Conservation (phyloP, 2,797 vertebrate species). For the Siniperca obscura region DNA sequence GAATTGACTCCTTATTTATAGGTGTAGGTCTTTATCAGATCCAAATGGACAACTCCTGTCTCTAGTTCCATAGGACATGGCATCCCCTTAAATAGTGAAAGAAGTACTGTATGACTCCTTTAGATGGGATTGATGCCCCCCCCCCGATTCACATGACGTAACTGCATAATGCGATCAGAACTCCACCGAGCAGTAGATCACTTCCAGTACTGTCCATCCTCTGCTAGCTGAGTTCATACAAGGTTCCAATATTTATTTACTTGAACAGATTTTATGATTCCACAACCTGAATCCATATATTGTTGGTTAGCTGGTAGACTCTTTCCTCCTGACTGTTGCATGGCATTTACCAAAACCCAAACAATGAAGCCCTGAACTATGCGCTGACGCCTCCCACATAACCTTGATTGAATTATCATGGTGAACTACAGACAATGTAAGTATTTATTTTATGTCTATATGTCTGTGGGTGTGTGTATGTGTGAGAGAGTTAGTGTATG, state of each 20-base stretch:
- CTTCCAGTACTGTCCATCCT: slow-evolving; percentile 8
- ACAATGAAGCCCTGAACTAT: slow-evolving; percentile 62
- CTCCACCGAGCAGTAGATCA: neutral
- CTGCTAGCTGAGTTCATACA: slow-evolving; percentile 11
- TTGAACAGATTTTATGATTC: slow-evolving; percentile 19
- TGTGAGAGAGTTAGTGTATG: slow-evolving; percentile 24
- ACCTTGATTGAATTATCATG: slow-evolving; percentile 53
- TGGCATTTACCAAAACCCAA: slow-evolving; percentile 54
- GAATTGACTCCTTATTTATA: neutral
- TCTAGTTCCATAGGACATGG: neutral
- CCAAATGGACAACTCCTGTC: neutral
- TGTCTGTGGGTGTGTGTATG: slow-evolving; percentile 16
- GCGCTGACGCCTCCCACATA: slow-evolving; percentile 51
- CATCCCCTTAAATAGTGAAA: neutral
- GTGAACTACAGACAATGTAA: slow-evolving; percentile 40
- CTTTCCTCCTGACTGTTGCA: slow-evolving; percentile 19
- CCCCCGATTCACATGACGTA: slow-evolving; percentile 41
- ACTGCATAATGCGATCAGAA: slow-evolving; percentile 11
- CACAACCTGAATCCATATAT: slow-evolving; percentile 2
- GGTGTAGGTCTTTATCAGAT: neutral
- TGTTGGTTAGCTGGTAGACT: slow-evolving; percentile 14
- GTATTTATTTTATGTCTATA: slow-evolving; percentile 45
- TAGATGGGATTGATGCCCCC: slow-evolving; percentile 21
- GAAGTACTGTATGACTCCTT: slow-evolving; percentile 15
- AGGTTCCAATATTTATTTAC: slow-evolving; percentile 17